Base-by-base conservation (phyloP, 2,888 invertebrate species). In the Cinara cedri region DNA sequence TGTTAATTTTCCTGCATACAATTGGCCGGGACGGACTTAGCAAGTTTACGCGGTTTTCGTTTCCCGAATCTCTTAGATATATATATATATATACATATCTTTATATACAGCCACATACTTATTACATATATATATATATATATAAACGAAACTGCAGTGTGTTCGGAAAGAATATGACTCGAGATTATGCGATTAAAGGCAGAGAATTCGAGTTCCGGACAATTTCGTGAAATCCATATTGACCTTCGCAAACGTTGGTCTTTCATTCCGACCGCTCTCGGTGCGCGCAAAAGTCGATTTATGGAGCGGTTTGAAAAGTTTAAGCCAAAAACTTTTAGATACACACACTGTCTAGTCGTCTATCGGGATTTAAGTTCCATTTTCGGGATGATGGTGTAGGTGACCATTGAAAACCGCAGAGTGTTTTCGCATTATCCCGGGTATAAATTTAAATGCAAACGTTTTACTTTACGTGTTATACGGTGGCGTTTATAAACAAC, bases 291-390 rank as follows among this genome's bases (percentile, higher is more conserved):
- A 65, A 65, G 74, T 75, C 63, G 42, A 75, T 75, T 75, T 54
- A 75, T 44, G 16, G 51, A 54, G 65, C 13, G 63, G 63, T 54
- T 65, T 19, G 74, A 65, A 75, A 75, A 75, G 74, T 65, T 75
- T n/a, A 44, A 65, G n/a, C 74, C 54, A 16, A 75, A 63, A 75
- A 75, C 74, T 75, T 75, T 75, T n/a, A 63, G 74, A 63, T 54
- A 75, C 46, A n/a, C 14, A 13, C 13, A 9, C 14, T 4, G 16
- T 16, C 51, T 26, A 34, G 21, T 60, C 42, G 63, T 63, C 74
- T 74, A 54, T 65, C 63, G 63, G 74, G 51, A 75, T 65, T 75
- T 24, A n/a, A 44, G 54, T 75, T 54, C 10, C 42, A 44, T 75
- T 75, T 54, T 63, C 74, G 24, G 54, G 19, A 24, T 42, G n/a